Conservation (phyloP, 1,140 invertebrate species). For the Pinna nobilis region DNA sequence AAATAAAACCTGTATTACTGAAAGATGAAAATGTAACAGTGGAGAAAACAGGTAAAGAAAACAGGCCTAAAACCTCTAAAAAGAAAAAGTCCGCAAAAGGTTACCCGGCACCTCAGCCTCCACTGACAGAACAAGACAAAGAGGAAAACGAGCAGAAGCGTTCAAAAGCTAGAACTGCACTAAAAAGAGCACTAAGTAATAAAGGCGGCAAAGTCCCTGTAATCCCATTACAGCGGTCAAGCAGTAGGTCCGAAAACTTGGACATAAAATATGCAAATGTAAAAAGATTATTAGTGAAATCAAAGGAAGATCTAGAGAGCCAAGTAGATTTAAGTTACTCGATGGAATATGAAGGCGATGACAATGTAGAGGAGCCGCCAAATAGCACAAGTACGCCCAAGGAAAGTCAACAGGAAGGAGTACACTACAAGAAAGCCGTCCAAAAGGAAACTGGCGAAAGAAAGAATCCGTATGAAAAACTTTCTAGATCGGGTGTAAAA, state of each 20-base stretch:
- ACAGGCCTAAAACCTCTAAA: slow-evolving; percentile 23
- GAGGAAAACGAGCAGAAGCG: slow-evolving; percentile 34
- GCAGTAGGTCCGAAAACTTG: slow-evolving; percentile 25
- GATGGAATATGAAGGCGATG: not conserved
- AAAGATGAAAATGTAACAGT: slow-evolving; percentile 23
- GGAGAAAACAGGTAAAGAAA: slow-evolving; percentile 32
- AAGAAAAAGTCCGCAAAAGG: slow-evolving; percentile 34
- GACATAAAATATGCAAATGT: slow-evolving; percentile 58
- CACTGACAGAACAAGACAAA: slow-evolving; percentile 2
- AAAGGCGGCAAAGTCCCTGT: slow-evolving; percentile 18
- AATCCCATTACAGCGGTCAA: slow-evolving; percentile 14
- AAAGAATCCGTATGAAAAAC: slow-evolving; percentile 3
- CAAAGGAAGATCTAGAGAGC: not conserved
- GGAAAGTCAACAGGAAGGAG: too few relatives aligned
- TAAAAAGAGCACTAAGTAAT: slow-evolving; percentile 53
- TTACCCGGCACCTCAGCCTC: slow-evolving; percentile 7
- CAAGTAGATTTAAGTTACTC: not conserved
- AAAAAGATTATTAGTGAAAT: slow-evolving; percentile 40
- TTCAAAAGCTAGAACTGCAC: slow-evolving; percentile 50
- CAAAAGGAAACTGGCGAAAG: slow-evolving; percentile 3
- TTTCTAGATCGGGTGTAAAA: slow-evolving; percentile 18
- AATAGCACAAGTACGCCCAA: not conserved
- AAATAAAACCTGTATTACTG: not conserved
- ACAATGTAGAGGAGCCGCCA: not conserved
- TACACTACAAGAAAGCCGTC: not conserved